Evolutionary conservation across 2,113 vertebrate species (phyloP).

Genomic region (Ariopsis seemanni): DNA sequence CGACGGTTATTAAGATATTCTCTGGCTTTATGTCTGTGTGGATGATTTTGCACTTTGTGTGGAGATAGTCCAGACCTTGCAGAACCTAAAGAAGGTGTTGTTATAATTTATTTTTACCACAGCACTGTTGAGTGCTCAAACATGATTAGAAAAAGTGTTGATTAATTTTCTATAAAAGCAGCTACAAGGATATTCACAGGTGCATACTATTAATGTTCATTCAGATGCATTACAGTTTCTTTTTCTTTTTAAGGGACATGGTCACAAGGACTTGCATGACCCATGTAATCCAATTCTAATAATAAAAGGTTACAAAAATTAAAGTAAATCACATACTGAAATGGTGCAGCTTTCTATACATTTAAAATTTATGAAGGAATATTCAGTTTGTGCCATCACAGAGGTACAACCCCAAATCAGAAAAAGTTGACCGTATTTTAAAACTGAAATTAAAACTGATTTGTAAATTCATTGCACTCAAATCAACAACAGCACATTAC

Average conservation of each 20-base stretch:
- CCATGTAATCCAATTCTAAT: not conserved
- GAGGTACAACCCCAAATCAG: no score
- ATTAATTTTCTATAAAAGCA: not conserved
- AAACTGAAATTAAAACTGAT: no score
- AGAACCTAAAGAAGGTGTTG: slow-evolving; percentile 78
- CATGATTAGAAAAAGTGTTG: not conserved
- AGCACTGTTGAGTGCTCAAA: not conserved
- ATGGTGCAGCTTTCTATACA: not conserved
- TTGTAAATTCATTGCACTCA: no score
- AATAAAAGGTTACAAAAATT: not conserved
- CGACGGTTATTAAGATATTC: slow-evolving; percentile 92
- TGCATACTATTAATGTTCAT: not conserved
- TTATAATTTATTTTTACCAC: not conserved
- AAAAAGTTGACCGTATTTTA: no score
- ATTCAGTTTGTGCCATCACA: not conserved
- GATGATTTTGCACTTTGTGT: slow-evolving; percentile 94
- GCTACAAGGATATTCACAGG: not conserved
- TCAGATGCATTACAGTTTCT: not conserved
- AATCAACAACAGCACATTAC: no score
- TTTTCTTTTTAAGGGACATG: no score
- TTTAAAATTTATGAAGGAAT: not conserved
- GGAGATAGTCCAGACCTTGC: slow-evolving; percentile 94
- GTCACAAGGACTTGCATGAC: not conserved
- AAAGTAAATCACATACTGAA: not conserved
- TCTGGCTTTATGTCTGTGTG: slow-evolving; percentile 98